Evolutionary conservation across 2,113 vertebrate genomes (phyloP).

Genomic region (Terrapene triunguis): DNA sequence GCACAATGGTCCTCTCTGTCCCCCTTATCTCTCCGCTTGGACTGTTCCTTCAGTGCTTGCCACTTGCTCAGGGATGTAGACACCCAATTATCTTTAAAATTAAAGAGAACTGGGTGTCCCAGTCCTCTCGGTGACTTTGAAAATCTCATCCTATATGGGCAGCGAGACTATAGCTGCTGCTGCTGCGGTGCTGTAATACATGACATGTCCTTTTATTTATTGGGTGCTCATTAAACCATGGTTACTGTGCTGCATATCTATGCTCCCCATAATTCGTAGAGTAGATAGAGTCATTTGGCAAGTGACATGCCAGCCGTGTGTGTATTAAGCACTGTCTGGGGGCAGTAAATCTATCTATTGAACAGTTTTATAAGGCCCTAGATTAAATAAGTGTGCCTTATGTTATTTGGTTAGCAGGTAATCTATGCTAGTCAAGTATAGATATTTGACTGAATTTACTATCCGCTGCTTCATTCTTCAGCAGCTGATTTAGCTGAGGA

Average conservation of each 20-base stretch:
- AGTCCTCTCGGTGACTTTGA: fast-evolving
- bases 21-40: neutral
- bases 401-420: neutral
- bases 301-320: neutral
- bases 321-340: neutral
- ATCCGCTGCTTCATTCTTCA: conserved; percentile 2
- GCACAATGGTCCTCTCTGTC: neutral
- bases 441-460: conserved; percentile 1
- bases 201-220: neutral
- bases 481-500: neutral
- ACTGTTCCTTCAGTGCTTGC: neutral
- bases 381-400: neutral
- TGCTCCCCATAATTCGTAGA: neutral
- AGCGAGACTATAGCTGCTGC: neutral
- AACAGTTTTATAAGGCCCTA: neutral
- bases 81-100: neutral
- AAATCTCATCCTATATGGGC: neutral
- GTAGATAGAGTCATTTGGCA: neutral
- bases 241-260: neutral
- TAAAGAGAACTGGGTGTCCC: neutral
- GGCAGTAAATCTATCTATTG: neutral
- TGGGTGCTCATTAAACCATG: neutral
- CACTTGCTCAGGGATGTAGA: neutral
- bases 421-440: neutral
- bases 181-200: neutral